Percentiles rank a stretch among this genome's conserved stretches.
These are phyloP conservation scores for Edolisoma coerulescens DNA, from an alignment of 2,113 vertebrate species.

Conservation along the genomic window DNA sequence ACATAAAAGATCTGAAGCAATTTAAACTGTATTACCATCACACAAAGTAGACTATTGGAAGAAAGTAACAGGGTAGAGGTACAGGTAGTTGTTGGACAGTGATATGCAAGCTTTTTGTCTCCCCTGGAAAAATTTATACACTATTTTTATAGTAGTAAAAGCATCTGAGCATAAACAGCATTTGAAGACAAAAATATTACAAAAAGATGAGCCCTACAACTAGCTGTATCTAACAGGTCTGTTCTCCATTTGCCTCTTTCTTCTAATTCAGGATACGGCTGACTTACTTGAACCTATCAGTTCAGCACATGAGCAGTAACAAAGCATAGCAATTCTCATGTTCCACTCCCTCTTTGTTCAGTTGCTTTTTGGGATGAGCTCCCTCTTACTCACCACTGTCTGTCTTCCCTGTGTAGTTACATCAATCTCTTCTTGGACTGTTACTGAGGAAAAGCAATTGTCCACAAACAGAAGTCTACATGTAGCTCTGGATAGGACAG, in stretches of 20 bases:
- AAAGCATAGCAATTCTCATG: neutral
- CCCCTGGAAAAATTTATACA: neutral
- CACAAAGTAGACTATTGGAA: neutral
- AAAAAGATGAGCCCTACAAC: neutral
- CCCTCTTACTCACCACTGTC: neutral
- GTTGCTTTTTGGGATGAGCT: neutral
- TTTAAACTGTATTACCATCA: neutral
- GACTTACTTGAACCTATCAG: neutral
- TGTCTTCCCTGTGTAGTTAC: neutral
- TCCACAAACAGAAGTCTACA: constrained; percentile 13
- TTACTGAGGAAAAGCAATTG: constrained; percentile 36
- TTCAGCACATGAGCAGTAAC: neutral
- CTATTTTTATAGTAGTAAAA: constrained; percentile 15
- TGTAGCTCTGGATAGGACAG: neutral
- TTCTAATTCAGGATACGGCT: neutral
- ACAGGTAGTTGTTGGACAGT: neutral
- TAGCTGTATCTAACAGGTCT: neutral
- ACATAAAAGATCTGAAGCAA: neutral
- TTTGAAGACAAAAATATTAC: neutral
- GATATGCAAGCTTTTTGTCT: neutral
- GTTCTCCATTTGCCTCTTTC: neutral
- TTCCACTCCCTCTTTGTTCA: constrained; percentile 6
- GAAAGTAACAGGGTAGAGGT: neutral
- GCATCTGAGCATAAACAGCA: neutral
- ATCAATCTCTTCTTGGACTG: neutral